Percentiles rank a stretch among this genome's conserved stretches.
phyloP scores from a whole-genome alignment of 2,113 vertebrate species.

The Sylvilagus bachmani region DNA sequence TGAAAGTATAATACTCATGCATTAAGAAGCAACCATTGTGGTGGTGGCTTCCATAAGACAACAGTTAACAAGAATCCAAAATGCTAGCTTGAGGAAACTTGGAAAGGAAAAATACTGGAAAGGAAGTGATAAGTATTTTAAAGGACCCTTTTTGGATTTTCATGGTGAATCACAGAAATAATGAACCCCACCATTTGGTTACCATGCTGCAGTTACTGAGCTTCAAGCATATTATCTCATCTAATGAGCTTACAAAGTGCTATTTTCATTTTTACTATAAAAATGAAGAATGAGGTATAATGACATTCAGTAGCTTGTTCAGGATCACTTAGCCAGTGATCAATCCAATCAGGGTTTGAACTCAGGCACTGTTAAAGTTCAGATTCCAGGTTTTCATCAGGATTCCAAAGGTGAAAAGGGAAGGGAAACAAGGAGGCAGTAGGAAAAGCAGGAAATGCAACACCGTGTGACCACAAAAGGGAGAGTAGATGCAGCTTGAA shows the following conservation, averaged over 20 bases:
- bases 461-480: background rate
- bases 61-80: background rate
- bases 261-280: constrained; percentile 21
- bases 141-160: background rate
- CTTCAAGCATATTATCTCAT: background rate
- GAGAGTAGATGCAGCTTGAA: background rate
- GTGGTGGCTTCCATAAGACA: background rate
- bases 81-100: background rate
- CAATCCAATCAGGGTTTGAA: background rate
- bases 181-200: background rate
- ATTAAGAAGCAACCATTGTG: background rate
- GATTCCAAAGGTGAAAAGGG: background rate
- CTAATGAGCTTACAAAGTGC: background rate
- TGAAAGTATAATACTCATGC: background rate
- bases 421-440: background rate
- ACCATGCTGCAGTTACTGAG: background rate
- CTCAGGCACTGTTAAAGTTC: background rate
- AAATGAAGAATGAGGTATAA: background rate
- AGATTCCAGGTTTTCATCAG: background rate
- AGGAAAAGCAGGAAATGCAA: background rate
- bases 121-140: background rate
- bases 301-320: background rate
- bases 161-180: background rate
- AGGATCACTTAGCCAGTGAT: background rate
- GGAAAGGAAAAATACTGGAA: background rate